Percentiles rank a stretch among this genome's conserved stretches.
phyloP scores from a whole-genome alignment of 2,888 invertebrate genomes.

The Dichetophora obliterata region DNA sequence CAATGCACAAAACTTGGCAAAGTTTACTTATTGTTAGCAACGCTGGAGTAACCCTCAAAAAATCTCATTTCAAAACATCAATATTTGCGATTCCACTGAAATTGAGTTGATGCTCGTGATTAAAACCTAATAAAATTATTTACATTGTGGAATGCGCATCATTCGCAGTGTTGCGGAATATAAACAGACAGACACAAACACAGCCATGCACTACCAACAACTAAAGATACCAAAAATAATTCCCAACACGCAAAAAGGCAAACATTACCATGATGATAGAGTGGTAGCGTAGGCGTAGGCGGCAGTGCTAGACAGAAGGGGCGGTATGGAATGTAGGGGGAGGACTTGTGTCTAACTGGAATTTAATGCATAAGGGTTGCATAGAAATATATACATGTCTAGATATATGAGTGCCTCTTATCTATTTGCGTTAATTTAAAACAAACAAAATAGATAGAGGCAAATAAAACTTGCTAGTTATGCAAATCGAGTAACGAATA shows the following conservation, averaged over 20 bases:
- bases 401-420: constrained; percentile 40
- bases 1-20: neutral
- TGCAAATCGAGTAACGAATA: neutral
- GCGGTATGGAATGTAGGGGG: neutral
- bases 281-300: neutral
- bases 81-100: constrained; percentile 40
- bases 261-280: constrained; percentile 1
- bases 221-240: constrained; percentile 32
- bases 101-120: constrained; percentile 59
- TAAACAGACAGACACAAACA: constrained; percentile 21
- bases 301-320: neutral
- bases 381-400: neutral
- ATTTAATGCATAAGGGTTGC: neutral
- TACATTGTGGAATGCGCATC: constrained; percentile 50
- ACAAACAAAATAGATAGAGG: constrained; percentile 52
- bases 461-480: neutral
- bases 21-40: constrained; percentile 32
- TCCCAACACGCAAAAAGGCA: constrained; percentile 42
- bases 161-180: neutral
- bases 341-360: neutral
- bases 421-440: constrained; percentile 65
- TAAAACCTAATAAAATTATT: constrained; percentile 70
- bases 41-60: constrained; percentile 13
- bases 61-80: constrained; percentile 30
- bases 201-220: constrained; percentile 38